Evolutionary conservation across 2,113 vertebrate genomes (phyloP).

Genomic region (Macrotis lagotis): DNA sequence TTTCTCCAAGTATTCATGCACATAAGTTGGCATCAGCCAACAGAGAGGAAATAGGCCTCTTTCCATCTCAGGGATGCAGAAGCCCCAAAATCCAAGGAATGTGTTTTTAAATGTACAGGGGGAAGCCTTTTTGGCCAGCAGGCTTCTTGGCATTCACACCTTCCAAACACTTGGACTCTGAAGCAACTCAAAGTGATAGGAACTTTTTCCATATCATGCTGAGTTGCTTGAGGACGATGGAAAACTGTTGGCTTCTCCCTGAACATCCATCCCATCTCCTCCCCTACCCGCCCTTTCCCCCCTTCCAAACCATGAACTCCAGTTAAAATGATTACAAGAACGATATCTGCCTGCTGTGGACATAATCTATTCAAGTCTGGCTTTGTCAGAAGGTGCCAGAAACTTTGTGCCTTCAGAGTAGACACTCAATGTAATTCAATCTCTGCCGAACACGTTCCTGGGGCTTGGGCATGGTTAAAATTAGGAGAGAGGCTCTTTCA

Average conservation of each 20-base stretch:
- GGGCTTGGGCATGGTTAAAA: slow-evolving; percentile 42
- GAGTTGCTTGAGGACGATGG: slow-evolving; percentile 42
- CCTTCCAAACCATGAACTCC: slow-evolving; percentile 3
- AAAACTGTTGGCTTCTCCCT: slow-evolving; percentile 48
- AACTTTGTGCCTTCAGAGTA: slow-evolving; percentile 58
- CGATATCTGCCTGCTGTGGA: slow-evolving; percentile 55
- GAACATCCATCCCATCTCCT: slow-evolving; percentile 42
- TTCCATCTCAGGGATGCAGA: not conserved
- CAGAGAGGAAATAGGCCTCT: not conserved
- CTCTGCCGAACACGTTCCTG: not conserved
- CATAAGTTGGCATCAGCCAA: not conserved
- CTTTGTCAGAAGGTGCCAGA: slow-evolving; percentile 49
- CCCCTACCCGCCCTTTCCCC: not conserved
- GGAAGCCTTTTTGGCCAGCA: slow-evolving; percentile 53
- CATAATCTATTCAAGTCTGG: slow-evolving; percentile 43
- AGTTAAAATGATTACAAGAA: slow-evolving; percentile 56
- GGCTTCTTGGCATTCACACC: slow-evolving; percentile 20
- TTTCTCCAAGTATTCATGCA: too few relatives aligned
- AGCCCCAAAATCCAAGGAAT: slow-evolving; percentile 5
- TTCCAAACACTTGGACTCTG: slow-evolving; percentile 29
- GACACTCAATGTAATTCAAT: slow-evolving; percentile 42
- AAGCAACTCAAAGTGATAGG: slow-evolving; percentile 31
- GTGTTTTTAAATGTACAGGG: not conserved
- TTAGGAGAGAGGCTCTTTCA: not conserved
- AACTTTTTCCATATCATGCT: slow-evolving; percentile 30